Base-by-base conservation (phyloP, 1,140 invertebrate genomes). In the Saccostrea glomerata region DNA sequence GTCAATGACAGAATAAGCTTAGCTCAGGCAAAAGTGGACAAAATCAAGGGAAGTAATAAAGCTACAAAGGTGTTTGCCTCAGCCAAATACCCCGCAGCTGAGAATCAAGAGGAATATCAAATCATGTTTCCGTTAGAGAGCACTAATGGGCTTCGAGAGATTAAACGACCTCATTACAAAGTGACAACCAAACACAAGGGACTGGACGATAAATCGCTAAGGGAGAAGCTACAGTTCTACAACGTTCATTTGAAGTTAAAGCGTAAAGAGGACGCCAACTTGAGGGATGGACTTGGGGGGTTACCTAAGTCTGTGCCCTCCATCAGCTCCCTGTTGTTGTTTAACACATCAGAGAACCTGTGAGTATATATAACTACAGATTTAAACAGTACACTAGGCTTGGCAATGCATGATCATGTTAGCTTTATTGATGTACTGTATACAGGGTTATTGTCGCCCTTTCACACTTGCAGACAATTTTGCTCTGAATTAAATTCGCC, bases 61-160 rank as follows among this genome's bases (percentile, higher is more conserved):
- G 97, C 98, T 7, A 97, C 97, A 9, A 97, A 98, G 95, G 95
- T 98, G 86, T 98, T 97, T 95, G 98, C 97, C 2, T 97, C 97
- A 92, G 96, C 97, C 23, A 98, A 98, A 95, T 98, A 98, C 96
- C 98, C 98, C 25, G 96, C 96, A 5, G 93, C 90, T 89, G 95
- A 96, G 63, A 94, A 94, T 12, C 95, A 96, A 63, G 95, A 95
- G 86, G 95, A 96, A 88, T 96, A 96, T 88, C 89, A 95, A 89
- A 94, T 95, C 17, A 89, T 96, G 40, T 94, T 96, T 91, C 84
- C 88, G 47, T 15, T 84, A 25, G 93, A 90, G 25, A 63, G 73
- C 36, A 88, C 86, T 0, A 90, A 90, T 83, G 91, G 93, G 15
- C 20, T 94, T 11, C 87, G 58, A 36, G 89, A 93, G 15, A 86